Base-by-base conservation (phyloP, 2,888 invertebrate species). In the Drosophila barbarae region DNA sequence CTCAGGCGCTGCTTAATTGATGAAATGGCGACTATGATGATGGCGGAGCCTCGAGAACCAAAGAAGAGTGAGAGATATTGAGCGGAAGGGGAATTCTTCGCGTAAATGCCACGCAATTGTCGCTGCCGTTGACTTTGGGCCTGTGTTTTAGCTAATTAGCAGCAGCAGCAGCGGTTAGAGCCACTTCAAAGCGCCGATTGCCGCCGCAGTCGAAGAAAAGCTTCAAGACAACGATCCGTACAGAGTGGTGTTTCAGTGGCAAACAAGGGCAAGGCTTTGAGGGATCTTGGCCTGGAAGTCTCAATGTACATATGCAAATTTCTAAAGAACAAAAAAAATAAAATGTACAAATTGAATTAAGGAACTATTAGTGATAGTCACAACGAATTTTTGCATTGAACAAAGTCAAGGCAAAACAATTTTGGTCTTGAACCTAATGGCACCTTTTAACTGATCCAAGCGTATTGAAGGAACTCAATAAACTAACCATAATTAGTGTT, bases 21-120 rank as follows among this genome's bases (percentile, higher is more conserved):
- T 74, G 72, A 58, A 53, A 79, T 61, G 80, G 54, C 68, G 66
- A 63, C 61, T 67, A 39, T 39, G 44, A 60, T 50, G 60, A 60
- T 50, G 60, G 53, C 55, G 7, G 41, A 30, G 61, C 13, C 46
- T 9, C 18, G 30, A 26, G 34, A 28, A 49, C 18, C 32, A 36
- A 26, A 38, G 42, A 47, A 34, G 36, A 53, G 61, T 59, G 72
- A 57, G 59, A 68, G 46, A 66, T 61, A 66, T 67, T 55, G 15
- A 18, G n/a, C 8, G 26, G 18, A 51, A 21, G 21, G 61, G 32
- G 36, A 30, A 59, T 60, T 60, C 39, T 59, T 59, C 13, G 26
- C 52, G 58, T 66, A 72, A 79, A 71, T 80, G 69, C 68, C 59
- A 46, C 66, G 54, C 81, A 84, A 81, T 80, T 84, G 69, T 77